Base-by-base conservation (phyloP, 2,888 invertebrate genomes). In the Phalangium opilio region DNA sequence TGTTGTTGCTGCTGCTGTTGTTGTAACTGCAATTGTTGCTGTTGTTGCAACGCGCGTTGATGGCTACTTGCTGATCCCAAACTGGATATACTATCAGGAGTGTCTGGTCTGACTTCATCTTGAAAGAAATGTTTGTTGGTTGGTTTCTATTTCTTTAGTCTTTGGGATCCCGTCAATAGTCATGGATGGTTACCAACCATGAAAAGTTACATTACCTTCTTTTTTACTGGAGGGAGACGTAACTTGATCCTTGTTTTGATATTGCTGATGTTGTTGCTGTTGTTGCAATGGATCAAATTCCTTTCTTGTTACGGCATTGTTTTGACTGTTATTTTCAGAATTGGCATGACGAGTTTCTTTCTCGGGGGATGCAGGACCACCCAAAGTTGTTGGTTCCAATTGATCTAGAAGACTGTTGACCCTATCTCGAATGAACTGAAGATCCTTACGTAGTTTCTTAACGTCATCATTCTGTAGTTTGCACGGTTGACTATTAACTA, bases 401-500 rank as follows among this genome's bases (percentile, higher is more conserved):
- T 51, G 50, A 41, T 78, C 77, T 54, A 78, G 63, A 44, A 78
- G 59, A 49, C 67, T 67, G 59, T 74, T 74, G 3, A 77, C 75
- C 59, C 70, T 68, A 63, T 78, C 74, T 50, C 77, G 67, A 53
- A 79, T 73, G 15, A 64, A 60, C 47, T 66, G 62, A 18, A 75
- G 60, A 55, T 74, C 72, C 43, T 60, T 60, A 39, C 71, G 68
- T 36, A 76, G 64, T 51, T 69, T 64, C 51, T 64, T 66, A 18
- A 73, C 62, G 57, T 73, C 70, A 53, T 66, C 63, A 14, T 59
- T 55, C 45, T 65, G 64, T 39, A 66, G 49, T 10, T 64, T 64
- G 44, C 60, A 59, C 20, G 65, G 65, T 45, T 61, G 57, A 17
- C 64, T 64, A 60, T 67, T 67, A 8, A 68, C 67, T 68, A 54